These are phyloP conservation scores for Leptocoma aspasia DNA, from an alignment of 2,113 vertebrate species.

Conservation along the genomic window DNA sequence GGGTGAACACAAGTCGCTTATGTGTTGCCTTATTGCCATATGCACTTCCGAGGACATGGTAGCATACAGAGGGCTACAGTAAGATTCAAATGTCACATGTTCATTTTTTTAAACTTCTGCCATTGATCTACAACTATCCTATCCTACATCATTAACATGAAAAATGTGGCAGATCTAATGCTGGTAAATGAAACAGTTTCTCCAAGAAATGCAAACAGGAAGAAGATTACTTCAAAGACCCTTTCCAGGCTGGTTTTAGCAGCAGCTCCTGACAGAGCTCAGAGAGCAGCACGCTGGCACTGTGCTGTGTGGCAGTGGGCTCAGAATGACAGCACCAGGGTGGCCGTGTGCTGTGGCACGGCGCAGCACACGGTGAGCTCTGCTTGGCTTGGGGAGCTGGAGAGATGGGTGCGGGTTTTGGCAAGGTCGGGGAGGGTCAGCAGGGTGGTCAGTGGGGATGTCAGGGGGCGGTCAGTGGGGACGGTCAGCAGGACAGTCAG, in stretches of 20 bases:
- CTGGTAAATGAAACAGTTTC: background rate
- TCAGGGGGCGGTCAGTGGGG: fast-evolving
- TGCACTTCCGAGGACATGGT: background rate
- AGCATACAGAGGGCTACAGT: background rate
- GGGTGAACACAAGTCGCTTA: background rate
- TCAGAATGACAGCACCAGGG: background rate
- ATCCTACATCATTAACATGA: background rate
- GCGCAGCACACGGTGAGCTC: background rate
- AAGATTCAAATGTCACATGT: background rate
- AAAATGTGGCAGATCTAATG: background rate
- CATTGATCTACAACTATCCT: background rate
- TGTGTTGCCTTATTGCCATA: background rate
- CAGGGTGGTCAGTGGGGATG: fast-evolving
- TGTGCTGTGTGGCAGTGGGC: background rate
- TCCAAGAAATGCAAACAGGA: background rate
- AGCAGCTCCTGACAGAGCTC: background rate
- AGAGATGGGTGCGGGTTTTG: fast-evolving
- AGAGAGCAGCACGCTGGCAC: background rate
- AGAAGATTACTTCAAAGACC: background rate
- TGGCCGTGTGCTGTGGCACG: fast-evolving
- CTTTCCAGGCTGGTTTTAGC: background rate
- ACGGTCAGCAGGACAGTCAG: background rate
- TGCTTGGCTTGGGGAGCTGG: background rate
- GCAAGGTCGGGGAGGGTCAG: fast-evolving
- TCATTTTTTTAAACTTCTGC: background rate